Evolutionary conservation across 2,888 invertebrate genomes (phyloP), one percentile per base, ranked within the genome.

Genomic region (Laspeyria flexula): DNA sequence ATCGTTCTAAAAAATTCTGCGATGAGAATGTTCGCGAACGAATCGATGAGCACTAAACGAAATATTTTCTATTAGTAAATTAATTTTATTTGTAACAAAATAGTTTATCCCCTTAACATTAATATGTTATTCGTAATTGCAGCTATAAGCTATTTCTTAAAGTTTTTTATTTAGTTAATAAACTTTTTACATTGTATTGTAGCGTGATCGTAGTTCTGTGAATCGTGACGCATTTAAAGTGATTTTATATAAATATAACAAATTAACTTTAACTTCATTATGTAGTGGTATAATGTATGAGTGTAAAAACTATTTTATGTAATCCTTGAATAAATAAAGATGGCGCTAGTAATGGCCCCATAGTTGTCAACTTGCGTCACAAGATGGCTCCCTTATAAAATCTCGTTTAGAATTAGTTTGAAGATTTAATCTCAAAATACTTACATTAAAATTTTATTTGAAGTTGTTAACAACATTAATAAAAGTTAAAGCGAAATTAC

Each of bases 151-250:
- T 54, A 23, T 58, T 48, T 53, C 13, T 18, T 46, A 48, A 55
- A 43, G n/a, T 46, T 63, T 25, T 62, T 55, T 51, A 52, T 49
- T 49, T 59, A 50, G 45, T 47, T 43, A 7, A 34, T 40, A 12
- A 16, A 25, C 4, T 15, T 43, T 55, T 55, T 61, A 43, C 52
- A 30, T 43, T 52, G 29, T 52, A 51, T 45, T 62, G 34, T 48
- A 41, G 55, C 63, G 63, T 52, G 45, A 53, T 48, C 27, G 50
- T 65, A 61, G 65, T 43, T 47, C 39, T 54, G 60, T 62, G 56
- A 54, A 66, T 52, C 49, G 43, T 62, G 39, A 55, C 52, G 67
- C 65, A 66, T 67, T 66, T 67, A 66, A 46, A 50, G 55, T 60
- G 54, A 53, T 58, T 55, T 45, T 64, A 48, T 67, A 55, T 64